These are phyloP conservation scores for Carterocephalus palaemon DNA, from an alignment of 2,888 invertebrate species.

Conservation along the genomic window DNA sequence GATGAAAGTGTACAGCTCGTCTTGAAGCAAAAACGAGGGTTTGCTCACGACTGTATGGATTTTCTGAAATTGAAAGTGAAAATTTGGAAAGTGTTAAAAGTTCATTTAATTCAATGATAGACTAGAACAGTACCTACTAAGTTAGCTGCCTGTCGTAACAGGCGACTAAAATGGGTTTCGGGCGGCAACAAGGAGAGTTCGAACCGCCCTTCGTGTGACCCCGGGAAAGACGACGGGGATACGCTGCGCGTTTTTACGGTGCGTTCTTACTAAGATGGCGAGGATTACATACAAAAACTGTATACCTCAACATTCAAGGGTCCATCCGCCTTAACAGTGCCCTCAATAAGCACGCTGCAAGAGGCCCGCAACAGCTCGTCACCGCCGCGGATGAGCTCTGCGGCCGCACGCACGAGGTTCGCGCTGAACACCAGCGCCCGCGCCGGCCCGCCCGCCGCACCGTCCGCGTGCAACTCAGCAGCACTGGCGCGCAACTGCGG, in stretches of 20 bases:
- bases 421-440: slow-evolving; percentile 84
- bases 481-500: slow-evolving; percentile 86
- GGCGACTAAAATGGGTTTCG: too few relatives aligned
- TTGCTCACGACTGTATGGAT: slow-evolving; percentile 81
- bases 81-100: too few relatives aligned
- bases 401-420: slow-evolving; percentile 82
- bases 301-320: slow-evolving; percentile 91
- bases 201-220: too few relatives aligned
- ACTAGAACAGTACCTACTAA: too few relatives aligned
- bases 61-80: slow-evolving; percentile 72
- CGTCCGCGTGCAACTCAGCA: slow-evolving; percentile 84
- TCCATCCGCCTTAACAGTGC: slow-evolving; percentile 87
- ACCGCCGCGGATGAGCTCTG: slow-evolving; percentile 71
- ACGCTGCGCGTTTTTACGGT: too few relatives aligned
- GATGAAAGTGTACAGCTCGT: slow-evolving; percentile 74
- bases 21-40: slow-evolving; percentile 76
- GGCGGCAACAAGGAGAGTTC: too few relatives aligned
- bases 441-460: slow-evolving; percentile 85
- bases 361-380: slow-evolving; percentile 85
- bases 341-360: slow-evolving; percentile 86
- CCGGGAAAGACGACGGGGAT: too few relatives aligned
- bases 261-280: too few relatives aligned
- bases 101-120: too few relatives aligned
- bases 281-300: neutral
- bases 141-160: neutral